A percentile compares a stretch with the other conserved stretches of the same genome.
These are phyloP conservation scores for Branchinecta lindahli DNA, from an alignment of 1,140 invertebrate species.

Conservation along the genomic window DNA sequence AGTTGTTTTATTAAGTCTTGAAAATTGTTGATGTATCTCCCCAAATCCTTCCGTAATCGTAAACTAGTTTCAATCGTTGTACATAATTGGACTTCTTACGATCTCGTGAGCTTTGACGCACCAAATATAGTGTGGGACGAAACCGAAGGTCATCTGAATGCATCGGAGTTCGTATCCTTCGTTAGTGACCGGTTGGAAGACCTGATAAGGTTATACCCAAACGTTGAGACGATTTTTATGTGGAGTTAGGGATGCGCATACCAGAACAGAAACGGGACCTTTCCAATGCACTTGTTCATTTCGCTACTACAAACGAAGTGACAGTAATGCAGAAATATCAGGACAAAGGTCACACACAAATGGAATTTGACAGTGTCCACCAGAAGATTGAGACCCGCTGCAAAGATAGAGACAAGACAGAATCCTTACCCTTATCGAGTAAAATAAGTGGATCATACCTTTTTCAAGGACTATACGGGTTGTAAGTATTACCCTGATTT, in stretches of 20 bases:
- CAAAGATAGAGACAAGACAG: slow-evolving; percentile 1
- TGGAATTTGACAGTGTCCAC: slow-evolving; percentile 29
- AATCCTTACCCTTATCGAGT: slow-evolving; percentile 2
- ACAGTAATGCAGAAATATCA: slow-evolving; percentile 30
- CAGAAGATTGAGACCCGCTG: slow-evolving; percentile 23
- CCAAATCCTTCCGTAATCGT: too few species aligned
- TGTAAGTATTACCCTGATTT: background rate
- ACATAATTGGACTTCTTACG: slow-evolving; percentile 23
- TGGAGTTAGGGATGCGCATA: slow-evolving; percentile 28
- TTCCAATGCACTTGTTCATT: slow-evolving; percentile 26
- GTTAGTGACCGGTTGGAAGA: slow-evolving; percentile 15
- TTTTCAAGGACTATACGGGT: slow-evolving; percentile 1
- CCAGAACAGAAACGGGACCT: slow-evolving; percentile 30
- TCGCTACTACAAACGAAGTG: slow-evolving; percentile 22
- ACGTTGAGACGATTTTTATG: slow-evolving; percentile 21
- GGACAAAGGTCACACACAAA: slow-evolving; percentile 30
- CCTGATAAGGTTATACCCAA: slow-evolving; percentile 13
- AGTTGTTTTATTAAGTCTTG: too few species aligned
- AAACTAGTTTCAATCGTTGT: slow-evolving; percentile 13
- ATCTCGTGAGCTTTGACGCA: slow-evolving; percentile 15
- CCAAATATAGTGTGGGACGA: slow-evolving; percentile 23
- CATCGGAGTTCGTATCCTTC: slow-evolving; percentile 18
- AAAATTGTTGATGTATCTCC: too few species aligned
- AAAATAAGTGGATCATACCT: slow-evolving; percentile 1
- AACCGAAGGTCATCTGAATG: slow-evolving; percentile 20